Evolutionary conservation across 2,113 vertebrate species (phyloP), one percentile per base, ranked within the genome.

Genomic region (Tupaia chinensis): DNA sequence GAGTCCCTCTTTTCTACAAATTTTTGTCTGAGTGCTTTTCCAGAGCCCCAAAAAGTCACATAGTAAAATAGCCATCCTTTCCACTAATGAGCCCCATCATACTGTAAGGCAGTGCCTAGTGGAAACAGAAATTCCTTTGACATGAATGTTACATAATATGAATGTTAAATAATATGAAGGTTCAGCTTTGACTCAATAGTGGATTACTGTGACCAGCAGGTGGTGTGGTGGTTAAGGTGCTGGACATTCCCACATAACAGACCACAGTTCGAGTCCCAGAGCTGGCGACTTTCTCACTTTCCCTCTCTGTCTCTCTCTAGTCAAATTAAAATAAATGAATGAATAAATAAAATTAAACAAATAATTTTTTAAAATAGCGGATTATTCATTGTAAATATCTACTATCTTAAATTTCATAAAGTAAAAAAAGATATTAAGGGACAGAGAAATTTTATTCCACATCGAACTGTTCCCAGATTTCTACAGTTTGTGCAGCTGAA

Each of bases 381-480:
- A 44, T 44, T 44, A 23, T 27, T 15, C 17, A 34, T 89, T 87
- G 58, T 93, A 77, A 53, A 54, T 76, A 60, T 3, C 82, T 79
- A 53, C 15, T 23, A 9, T 68, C 17, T 56, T 69, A 53, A 66
- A 76, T 63, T 85, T 23, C n/a, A 70, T 80, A 58, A 91, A 79
- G 58, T 66, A 73, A 94, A 29, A 74, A n/a, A 44, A 3, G 16
- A 32, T 56, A 70, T 77, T 66, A 73, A 68, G 85, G 12, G 56
- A 70, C 10, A 44, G 83, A 14, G 9, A 89, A 29, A 91, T 79
- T 79, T 93, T 72, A 94, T 68, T 92, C 76, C 23, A 23, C 1
- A 93, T 56, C 63, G 93, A 91, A 61, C 27, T 70, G 73, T 66
- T 97, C 34, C 66, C 70, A 84, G 44, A 79, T 91, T 58, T 83